Evolutionary conservation across 2,113 vertebrate genomes (phyloP).

Genomic region (Regulus satrapa): DNA sequence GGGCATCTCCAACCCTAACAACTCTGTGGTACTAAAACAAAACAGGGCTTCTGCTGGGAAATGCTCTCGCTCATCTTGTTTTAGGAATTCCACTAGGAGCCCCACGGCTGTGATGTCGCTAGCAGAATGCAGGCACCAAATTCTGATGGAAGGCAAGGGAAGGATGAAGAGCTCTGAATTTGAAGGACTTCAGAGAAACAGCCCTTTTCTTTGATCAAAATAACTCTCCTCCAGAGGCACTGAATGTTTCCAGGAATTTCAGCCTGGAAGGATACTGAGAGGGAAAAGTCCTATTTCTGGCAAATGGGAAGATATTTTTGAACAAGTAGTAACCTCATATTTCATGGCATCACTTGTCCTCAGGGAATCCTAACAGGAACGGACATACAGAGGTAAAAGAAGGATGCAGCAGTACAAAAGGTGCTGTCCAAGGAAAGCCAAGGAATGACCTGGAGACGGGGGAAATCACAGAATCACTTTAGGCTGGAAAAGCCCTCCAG

Average conservation of each 20-base stretch:
- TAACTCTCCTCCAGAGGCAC: not conserved
- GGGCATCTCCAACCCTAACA: fast-evolving
- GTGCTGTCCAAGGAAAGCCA: not conserved
- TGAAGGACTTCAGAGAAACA: not conserved
- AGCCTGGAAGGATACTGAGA: not conserved
- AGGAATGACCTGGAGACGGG: not conserved
- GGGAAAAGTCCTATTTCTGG: not conserved
- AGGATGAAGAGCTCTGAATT: not conserved
- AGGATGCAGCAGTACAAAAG: not conserved
- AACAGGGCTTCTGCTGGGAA: not conserved
- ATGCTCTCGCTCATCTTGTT: not conserved
- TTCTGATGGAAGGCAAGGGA: not conserved
- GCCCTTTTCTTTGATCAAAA: not conserved
- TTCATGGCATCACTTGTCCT: not conserved
- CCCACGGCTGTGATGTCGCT: not conserved
- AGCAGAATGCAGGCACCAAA: not conserved
- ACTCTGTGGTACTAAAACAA: not conserved
- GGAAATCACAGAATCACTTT: fast-evolving
- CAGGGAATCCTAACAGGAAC: fast-evolving
- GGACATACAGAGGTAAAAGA: fast-evolving
- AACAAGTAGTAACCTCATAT: not conserved
- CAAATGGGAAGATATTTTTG: not conserved
- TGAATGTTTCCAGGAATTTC: not conserved
- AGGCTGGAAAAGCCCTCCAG: not conserved
- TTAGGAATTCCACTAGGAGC: not conserved